These are phyloP conservation scores for Drosophila quadrilineata DNA, from an alignment of 1,140 invertebrate species.

Conservation along the genomic window DNA sequence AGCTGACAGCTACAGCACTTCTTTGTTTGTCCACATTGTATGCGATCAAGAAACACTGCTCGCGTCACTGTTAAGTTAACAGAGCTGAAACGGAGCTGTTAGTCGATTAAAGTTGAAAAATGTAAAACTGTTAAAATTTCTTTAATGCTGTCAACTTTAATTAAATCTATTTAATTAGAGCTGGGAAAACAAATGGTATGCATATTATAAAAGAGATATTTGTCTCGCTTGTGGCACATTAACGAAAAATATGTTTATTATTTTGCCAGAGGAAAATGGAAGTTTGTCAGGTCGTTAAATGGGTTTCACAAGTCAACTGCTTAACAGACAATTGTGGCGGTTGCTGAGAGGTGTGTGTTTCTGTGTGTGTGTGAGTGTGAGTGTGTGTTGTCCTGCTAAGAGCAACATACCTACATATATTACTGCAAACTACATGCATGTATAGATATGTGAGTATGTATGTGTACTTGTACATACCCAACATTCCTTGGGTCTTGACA, in stretches of 20 bases:
- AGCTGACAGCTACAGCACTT: too few species aligned
- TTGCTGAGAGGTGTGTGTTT: constrained; percentile 23
- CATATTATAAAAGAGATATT: background rate
- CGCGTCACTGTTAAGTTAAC: too few species aligned
- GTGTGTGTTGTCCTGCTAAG: background rate
- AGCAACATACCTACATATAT: background rate
- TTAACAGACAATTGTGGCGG: constrained; percentile 23
- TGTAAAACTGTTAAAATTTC: background rate
- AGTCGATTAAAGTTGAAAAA: background rate
- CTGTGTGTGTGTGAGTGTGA: too few species aligned
- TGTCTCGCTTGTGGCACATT: too few species aligned
- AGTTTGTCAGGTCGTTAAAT: constrained; percentile 31
- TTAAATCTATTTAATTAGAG: too few species aligned
- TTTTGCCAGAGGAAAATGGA: constrained; percentile 9
- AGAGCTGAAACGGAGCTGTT: background rate
- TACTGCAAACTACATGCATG: background rate
- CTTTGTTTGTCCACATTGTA: too few species aligned
- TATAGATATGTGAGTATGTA: background rate
- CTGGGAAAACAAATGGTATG: too few species aligned
- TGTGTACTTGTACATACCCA: constrained; percentile 13
- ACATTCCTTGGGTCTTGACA: constrained; percentile 34
- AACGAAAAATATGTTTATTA: constrained; percentile 28
- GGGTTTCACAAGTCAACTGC: constrained; percentile 28
- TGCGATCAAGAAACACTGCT: too few species aligned
- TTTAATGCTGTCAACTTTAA: too few species aligned